phyloP scores from a whole-genome alignment of 2,888 invertebrate genomes.

The Sphinx pinastri region DNA sequence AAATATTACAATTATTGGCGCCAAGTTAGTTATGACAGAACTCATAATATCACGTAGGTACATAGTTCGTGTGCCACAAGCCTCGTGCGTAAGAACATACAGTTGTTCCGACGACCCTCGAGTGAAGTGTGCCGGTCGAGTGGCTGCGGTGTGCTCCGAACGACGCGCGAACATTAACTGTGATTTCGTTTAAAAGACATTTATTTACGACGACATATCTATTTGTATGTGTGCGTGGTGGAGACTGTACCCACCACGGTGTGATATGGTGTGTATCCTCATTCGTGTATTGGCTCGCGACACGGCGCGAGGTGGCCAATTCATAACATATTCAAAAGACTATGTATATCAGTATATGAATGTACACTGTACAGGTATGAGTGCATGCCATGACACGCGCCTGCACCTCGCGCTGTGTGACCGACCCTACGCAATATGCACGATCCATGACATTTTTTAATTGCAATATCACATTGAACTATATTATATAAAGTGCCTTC shows the following conservation, averaged over 20 bases:
- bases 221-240: not conserved
- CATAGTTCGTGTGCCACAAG: too few species aligned
- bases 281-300: not conserved
- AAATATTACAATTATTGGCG: too few species aligned
- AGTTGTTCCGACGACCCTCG: not conserved
- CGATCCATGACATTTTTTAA: not conserved
- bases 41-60: too few species aligned
- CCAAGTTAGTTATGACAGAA: too few species aligned
- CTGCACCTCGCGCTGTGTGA: not conserved
- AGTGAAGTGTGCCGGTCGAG: not conserved
- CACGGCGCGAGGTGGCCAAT: too few species aligned
- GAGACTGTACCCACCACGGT: not conserved
- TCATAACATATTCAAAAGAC: too few species aligned
- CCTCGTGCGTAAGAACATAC: too few species aligned
- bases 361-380: not conserved
- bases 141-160: not conserved
- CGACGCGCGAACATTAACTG: not conserved
- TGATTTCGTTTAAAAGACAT: slow-evolving; percentile 6
- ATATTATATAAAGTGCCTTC: slow-evolving; percentile 15
- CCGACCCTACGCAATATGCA: too few species aligned
- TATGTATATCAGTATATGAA: too few species aligned
- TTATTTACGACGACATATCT: slow-evolving; percentile 1
- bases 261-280: not conserved
- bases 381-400: not conserved
- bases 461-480: not conserved